Evolutionary conservation across 1,140 invertebrate genomes (phyloP), one percentile per base, ranked within the genome.

Genomic region (Ceratina japonica): DNA sequence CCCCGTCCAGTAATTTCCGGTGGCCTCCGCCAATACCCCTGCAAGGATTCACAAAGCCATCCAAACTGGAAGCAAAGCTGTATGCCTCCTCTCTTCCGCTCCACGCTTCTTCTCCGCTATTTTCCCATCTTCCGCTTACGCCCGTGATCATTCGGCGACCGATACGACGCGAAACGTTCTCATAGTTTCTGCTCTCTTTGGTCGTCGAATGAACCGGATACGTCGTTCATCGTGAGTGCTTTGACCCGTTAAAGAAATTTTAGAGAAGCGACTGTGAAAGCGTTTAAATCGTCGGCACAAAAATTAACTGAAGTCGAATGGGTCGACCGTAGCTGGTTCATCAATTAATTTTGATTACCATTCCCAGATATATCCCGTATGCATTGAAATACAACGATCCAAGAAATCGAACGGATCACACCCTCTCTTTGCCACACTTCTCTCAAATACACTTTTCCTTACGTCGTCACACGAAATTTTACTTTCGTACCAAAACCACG

Each of bases 1-100:
- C 88, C 82, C 93, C 93, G 84, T 94, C 93, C 87, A 94, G 89
- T 79, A 94, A 91, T 88, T 94, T 94, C 71, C 93, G 91, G 88
- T 94, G 93, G 70, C 92, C 87, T 86, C 92, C 92, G 89, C 87
- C 93, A 89, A 93, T 91, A 87, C 90, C 91, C 90, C 92, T 93
- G 91, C 83, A 93, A 91, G 89, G 87, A 91, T 92, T 88, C 84
- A 87, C 71, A 90, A 87, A 90, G 87, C 88, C 88, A 79, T 89
- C 89, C 90, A 87, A 89, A 90, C 85, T 89, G 88, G 75, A 87
- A 87, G 87, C 82, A 86, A 74, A 86, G 78, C 84, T 58, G 27
- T 31, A 49, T 66, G 37, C 51, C 71, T 59, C 52, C 59, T 51
- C 49, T 64, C 66, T 51, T 49, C 31, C 44, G n/a, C 12, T 44